Conservation (phyloP, 2,113 vertebrate genomes). For the Petromus typicus region DNA sequence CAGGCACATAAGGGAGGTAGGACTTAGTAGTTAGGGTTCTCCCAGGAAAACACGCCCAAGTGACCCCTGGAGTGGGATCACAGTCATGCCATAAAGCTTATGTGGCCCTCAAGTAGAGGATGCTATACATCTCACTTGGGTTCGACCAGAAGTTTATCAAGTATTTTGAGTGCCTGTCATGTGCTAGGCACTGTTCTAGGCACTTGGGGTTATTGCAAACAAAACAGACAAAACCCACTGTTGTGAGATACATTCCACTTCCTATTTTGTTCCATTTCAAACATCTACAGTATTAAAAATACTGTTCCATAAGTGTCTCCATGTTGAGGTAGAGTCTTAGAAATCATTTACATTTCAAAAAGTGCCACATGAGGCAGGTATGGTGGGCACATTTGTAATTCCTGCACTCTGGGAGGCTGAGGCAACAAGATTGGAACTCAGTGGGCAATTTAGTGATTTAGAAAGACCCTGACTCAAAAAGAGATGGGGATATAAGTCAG, state of each 20-base stretch:
- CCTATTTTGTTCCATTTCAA: slow-evolving; percentile 42
- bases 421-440: neutral
- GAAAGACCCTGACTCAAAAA: neutral
- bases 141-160: slow-evolving; percentile 19
- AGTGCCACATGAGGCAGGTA: neutral
- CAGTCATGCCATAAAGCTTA: neutral
- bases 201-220: neutral
- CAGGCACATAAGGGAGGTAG: neutral
- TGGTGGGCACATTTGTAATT: neutral
- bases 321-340: neutral
- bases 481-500: neutral
- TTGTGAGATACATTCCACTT: neutral
- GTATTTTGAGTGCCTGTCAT: neutral
- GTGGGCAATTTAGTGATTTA: neutral
- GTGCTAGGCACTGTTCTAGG: neutral
- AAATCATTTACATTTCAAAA: neutral
- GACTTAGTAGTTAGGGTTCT: slow-evolving; percentile 7
- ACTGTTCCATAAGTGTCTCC: neutral
- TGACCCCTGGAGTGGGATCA: neutral
- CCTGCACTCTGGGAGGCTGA: neutral
- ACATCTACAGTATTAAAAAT: neutral
- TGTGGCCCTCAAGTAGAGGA: neutral
- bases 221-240: neutral
- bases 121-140: neutral
- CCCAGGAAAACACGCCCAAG: neutral